Evolutionary conservation across 2,113 vertebrate species (phyloP), one percentile per base, ranked within the genome.

Genomic region (Burhinus bistriatus): DNA sequence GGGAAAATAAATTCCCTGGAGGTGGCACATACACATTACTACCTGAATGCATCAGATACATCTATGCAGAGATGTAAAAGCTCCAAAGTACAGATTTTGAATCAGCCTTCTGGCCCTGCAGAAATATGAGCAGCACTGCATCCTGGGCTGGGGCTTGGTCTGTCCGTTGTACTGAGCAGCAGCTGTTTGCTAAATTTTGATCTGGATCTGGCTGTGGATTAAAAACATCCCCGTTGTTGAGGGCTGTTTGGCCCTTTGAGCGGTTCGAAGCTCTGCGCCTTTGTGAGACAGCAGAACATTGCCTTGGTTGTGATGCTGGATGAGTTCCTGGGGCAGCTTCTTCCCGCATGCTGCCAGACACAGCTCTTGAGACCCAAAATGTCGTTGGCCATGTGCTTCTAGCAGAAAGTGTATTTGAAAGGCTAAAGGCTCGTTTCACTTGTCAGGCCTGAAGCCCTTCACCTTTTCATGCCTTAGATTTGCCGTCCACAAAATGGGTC

Each of bases 1-100:
- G 76, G 69, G 55, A 80, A 92, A 96, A 95, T 96, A 96, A 96
- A 97, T 95, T 97, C 94, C 93, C 93, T 93, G 93, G 91, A 93
- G 97, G 61, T 70, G 77, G 40, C 83, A 75, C 38, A 14, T 87
- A 36, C n/a, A 49, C 52, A 7, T 16, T 26, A 38, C 59, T 82
- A 95, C 96, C 96, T 97, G 93, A 78, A 55, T 42, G 14, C 77
- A 81, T 94, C 91, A 81, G 91, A 85, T 59, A 19, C 10, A 20
- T 78, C 86, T 75, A 1, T 34, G 71, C 68, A 65, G 79, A 25
- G 81, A 91, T 20, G 44, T 45, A 84, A 66, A 76, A 86, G 58
- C 42, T 7, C 66, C 30, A 32, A 91, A 66, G 18, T 75, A 61
- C 27, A 22, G 72, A 19, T 57, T 83, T 49, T 57, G 4, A 65